A percentile compares a stretch with the other conserved stretches of the same genome.
Evolutionary conservation across 2,113 vertebrate genomes (phyloP).

Genomic region (Mustela nigripes): DNA sequence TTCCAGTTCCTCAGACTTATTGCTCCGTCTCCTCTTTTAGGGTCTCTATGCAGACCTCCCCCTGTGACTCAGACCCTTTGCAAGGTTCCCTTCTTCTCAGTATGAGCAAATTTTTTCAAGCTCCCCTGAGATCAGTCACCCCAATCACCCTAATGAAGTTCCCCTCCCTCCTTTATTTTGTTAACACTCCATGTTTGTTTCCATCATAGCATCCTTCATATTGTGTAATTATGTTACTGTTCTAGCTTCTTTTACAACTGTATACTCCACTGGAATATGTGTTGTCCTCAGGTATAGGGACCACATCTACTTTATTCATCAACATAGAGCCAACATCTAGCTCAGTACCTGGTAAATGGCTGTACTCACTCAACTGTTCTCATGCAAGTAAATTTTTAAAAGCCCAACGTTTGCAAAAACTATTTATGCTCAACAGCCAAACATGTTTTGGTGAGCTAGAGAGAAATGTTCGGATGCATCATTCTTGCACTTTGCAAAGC

Average conservation of each 20-base stretch:
- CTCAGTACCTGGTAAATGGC: background rate
- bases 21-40: background rate
- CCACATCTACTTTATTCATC: background rate
- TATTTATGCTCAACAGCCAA: background rate
- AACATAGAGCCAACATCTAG: background rate
- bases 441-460: background rate
- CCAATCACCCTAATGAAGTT: background rate
- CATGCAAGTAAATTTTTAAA: background rate
- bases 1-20: background rate
- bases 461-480: background rate
- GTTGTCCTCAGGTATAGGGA: background rate
- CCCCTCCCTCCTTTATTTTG: background rate
- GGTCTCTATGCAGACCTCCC: background rate
- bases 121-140: background rate
- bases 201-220: background rate
- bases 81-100: background rate
- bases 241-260: background rate
- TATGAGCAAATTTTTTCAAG: background rate
- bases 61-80: background rate
- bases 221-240: background rate
- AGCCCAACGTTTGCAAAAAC: slow-evolving; percentile 9
- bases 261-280: background rate
- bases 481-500: background rate
- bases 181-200: background rate
- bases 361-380: background rate